Conservation (phyloP, 2,888 invertebrate species). For the Cosmia trapezina region DNA sequence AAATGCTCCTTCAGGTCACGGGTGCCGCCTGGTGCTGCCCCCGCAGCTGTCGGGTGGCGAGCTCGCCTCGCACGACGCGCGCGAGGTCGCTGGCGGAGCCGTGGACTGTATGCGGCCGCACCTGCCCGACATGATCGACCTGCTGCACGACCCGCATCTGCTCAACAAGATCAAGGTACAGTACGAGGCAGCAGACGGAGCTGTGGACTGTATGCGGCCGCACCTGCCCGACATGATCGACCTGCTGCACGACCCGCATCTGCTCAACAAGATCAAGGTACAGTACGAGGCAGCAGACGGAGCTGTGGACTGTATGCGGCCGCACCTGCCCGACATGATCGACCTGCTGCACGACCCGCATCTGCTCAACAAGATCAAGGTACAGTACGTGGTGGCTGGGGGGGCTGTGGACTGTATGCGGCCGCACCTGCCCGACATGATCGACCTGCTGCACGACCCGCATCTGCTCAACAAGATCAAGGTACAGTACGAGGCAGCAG, state of each 20-base stretch:
- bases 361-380: too few relatives aligned
- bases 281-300: too few relatives aligned
- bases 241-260: conserved; percentile 98
- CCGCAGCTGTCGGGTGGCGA: conserved; percentile 82
- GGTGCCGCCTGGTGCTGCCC: conserved; percentile 92
- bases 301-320: too few relatives aligned
- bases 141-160: conserved; percentile 98
- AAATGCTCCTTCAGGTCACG: conserved; percentile 76
- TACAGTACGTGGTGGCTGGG: too few relatives aligned
- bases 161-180: conserved; percentile 96
- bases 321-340: too few relatives aligned
- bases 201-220: conserved; percentile 98
- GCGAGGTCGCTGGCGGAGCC: conserved; percentile 94
- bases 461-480: too few relatives aligned
- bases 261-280: too few relatives aligned
- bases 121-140: conserved; percentile 97
- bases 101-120: conserved; percentile 98
- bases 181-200: conserved; percentile 93
- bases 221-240: conserved; percentile 98
- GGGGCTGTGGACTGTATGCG: too few relatives aligned
- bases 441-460: too few relatives aligned
- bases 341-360: too few relatives aligned
- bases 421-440: too few relatives aligned
- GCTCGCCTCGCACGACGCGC: conserved; percentile 73
- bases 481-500: too few relatives aligned